Percentiles rank a stretch among this genome's conserved stretches.
Conservation (phyloP, 2,113 vertebrate genomes). For the Epinephelus cyanopodus region DNA sequence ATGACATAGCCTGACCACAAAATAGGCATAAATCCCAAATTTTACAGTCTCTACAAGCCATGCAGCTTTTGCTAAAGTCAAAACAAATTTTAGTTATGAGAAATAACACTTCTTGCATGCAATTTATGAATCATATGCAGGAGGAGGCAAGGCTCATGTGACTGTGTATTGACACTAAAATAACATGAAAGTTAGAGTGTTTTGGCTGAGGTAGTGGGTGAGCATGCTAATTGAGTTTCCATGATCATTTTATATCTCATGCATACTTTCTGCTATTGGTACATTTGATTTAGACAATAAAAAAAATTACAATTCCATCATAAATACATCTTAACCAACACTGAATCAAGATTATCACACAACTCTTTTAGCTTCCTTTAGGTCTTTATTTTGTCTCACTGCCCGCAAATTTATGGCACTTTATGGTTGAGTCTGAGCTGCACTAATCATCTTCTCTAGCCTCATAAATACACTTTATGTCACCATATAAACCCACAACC, state of each 20-base stretch:
- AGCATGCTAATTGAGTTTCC: neutral
- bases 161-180: constrained; percentile 9
- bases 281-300: no score
- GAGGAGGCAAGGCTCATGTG: neutral
- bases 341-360: neutral
- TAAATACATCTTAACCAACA: no score
- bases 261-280: no score
- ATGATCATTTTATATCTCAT: neutral
- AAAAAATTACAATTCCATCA: no score
- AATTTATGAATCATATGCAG: constrained; percentile 2
- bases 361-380: neutral
- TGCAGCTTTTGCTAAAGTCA: neutral
- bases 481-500: neutral
- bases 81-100: neutral
- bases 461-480: neutral
- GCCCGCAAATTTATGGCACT: no score
- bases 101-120: neutral
- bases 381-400: neutral
- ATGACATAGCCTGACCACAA: constrained; percentile 21
- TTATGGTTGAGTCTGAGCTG: neutral
- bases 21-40: constrained; percentile 16
- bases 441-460: neutral
- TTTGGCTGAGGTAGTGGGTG: neutral
- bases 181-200: neutral
- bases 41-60: constrained; percentile 12